Evolutionary conservation across 2,113 vertebrate genomes (phyloP).

Genomic region (Emydocephalus ijimae): DNA sequence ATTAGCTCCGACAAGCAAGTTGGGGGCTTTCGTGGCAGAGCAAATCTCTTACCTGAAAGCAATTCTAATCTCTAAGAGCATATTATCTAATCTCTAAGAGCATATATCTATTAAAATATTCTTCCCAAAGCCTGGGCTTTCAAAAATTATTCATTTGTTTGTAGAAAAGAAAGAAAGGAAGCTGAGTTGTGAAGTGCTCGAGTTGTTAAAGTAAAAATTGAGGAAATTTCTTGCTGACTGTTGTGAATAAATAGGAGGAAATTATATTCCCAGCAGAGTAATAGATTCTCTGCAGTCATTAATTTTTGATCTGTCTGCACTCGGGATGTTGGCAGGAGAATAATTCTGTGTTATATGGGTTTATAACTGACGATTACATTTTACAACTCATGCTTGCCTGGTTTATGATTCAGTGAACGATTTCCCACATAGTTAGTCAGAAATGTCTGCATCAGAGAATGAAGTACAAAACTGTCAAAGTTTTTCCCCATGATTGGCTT

Average conservation of each 20-base stretch:
- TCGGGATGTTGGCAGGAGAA: neutral
- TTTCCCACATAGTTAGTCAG: neutral
- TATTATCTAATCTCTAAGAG: neutral
- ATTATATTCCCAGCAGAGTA: fast-evolving
- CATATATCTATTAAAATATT: neutral
- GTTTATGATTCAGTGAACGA: neutral
- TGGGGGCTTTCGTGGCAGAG: neutral
- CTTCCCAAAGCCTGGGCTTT: neutral
- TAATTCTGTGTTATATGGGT: neutral
- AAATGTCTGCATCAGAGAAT: neutral
- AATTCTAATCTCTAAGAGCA: neutral
- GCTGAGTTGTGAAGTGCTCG: neutral
- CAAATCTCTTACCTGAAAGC: neutral
- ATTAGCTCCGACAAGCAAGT: neutral
- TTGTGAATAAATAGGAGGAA: conserved; percentile 31
- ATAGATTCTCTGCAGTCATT: neutral
- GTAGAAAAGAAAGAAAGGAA: neutral
- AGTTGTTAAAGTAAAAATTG: neutral
- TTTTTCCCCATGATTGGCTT: neutral
- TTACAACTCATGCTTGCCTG: neutral
- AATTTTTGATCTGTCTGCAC: neutral
- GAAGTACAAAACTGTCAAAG: neutral
- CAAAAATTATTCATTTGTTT: neutral
- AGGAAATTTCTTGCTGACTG: neutral
- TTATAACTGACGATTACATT: neutral